Conservation (phyloP, 2,888 invertebrate genomes). For the Galeopsomyia nigrocyanea region DNA sequence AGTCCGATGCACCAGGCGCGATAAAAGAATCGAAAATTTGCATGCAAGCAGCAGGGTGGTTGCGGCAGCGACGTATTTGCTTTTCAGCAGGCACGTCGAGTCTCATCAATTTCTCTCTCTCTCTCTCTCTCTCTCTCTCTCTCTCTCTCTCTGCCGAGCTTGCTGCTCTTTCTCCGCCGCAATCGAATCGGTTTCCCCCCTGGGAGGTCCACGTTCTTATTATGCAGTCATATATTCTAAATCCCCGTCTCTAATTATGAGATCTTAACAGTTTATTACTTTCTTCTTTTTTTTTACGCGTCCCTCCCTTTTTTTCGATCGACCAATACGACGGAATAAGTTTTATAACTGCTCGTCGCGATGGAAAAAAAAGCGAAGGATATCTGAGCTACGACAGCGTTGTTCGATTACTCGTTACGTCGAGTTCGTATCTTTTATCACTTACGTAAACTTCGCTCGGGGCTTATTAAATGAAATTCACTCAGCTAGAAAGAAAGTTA, state of each 20-base stretch:
- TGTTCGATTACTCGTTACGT: no score
- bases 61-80: neutral
- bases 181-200: no score
- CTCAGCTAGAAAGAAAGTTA: no score
- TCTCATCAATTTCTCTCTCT: neutral
- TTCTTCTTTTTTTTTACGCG: neutral
- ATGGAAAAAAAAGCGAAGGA: neutral
- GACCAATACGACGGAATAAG: neutral
- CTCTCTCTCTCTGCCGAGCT: no score
- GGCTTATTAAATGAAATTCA: no score
- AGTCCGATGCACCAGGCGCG: neutral
- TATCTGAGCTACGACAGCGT: neutral
- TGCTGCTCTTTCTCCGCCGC: no score
- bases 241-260: no score
- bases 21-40: neutral
- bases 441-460: no score
- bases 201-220: constrained; percentile 36
- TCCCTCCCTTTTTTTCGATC: no score
- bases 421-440: no score
- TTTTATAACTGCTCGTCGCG: no score
- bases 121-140: no score
- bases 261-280: neutral
- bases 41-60: neutral
- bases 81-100: neutral
- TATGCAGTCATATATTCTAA: constrained; percentile 32